phyloP scores from a whole-genome alignment of 1,140 invertebrate genomes.

The Uloborus diversus region DNA sequence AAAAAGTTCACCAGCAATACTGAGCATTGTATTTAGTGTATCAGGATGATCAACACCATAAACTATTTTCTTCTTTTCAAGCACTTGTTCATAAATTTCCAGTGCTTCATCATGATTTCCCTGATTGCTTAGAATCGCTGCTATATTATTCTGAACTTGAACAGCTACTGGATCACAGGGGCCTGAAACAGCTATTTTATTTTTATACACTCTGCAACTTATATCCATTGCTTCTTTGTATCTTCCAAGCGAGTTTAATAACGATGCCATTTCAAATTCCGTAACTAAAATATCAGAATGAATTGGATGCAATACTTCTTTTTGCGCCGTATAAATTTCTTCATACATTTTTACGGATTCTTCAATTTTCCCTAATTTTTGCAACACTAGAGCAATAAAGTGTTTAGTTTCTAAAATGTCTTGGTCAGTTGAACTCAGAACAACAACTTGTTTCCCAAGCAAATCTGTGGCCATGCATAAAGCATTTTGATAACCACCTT shows the following conservation, averaged over 20 bases:
- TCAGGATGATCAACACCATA: conserved; percentile 59
- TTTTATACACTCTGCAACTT: not conserved
- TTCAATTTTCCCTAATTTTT: conserved; percentile 56
- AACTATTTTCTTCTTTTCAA: conserved; percentile 51
- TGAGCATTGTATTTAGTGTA: conserved; percentile 58
- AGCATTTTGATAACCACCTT: no score
- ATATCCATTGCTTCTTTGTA: conserved; percentile 58
- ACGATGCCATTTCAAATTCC: conserved; percentile 57
- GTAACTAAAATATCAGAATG: conserved; percentile 58
- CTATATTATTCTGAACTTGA: conserved; percentile 18
- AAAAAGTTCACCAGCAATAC: conserved; percentile 21
- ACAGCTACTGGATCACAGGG: not conserved
- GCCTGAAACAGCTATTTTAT: not conserved
- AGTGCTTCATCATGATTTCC: conserved; percentile 31
- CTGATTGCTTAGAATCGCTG: not conserved
- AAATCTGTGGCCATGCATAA: no score
- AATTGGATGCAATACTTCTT: conserved; percentile 57
- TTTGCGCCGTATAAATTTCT: conserved; percentile 58
- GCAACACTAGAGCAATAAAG: conserved; percentile 58
- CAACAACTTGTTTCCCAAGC: no score
- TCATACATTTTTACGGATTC: conserved; percentile 60
- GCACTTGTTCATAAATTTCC: conserved; percentile 57
- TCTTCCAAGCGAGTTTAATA: conserved; percentile 57
- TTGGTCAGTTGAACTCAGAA: no score
- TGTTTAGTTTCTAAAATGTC: conserved; percentile 57